phyloP scores from a whole-genome alignment of 1,140 invertebrate species.

The Brachionus rotundiformis region DNA sequence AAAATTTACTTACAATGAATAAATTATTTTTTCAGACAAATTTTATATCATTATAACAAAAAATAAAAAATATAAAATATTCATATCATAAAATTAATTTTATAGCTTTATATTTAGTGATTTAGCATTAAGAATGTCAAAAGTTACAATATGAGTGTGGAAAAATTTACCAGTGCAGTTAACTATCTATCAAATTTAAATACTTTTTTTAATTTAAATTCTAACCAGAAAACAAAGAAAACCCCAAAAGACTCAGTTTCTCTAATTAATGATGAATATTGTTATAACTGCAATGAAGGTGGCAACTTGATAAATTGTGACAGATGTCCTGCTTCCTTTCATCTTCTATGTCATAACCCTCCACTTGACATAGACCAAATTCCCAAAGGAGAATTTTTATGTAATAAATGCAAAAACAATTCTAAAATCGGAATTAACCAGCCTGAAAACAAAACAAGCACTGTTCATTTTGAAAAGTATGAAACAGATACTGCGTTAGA shows the following conservation, averaged over 20 bases:
- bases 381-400: conserved; percentile 85
- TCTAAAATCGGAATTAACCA: conserved; percentile 31
- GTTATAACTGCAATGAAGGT: conserved; percentile 78
- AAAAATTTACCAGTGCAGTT: neutral
- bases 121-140: neutral
- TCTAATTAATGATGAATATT: conserved; percentile 85
- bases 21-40: too few species aligned
- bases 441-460: conserved; percentile 34
- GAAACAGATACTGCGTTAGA: conserved; percentile 67
- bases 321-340: conserved; percentile 88
- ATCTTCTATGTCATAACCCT: conserved; percentile 87
- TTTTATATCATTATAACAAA: too few species aligned
- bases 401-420: conserved; percentile 73
- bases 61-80: too few species aligned
- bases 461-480: conserved; percentile 52
- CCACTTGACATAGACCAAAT: conserved; percentile 83
- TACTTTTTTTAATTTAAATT: neutral
- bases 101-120: too few species aligned
- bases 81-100: too few species aligned
- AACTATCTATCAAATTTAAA: neutral
- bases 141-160: neutral
- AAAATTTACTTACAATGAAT: too few species aligned
- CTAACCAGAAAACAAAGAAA: conserved; percentile 62
- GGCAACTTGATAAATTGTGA: conserved; percentile 94
- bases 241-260: conserved; percentile 71